These are phyloP conservation scores for Auanema freiburgensis DNA, from an alignment of 2,888 invertebrate genomes.

Conservation along the genomic window DNA sequence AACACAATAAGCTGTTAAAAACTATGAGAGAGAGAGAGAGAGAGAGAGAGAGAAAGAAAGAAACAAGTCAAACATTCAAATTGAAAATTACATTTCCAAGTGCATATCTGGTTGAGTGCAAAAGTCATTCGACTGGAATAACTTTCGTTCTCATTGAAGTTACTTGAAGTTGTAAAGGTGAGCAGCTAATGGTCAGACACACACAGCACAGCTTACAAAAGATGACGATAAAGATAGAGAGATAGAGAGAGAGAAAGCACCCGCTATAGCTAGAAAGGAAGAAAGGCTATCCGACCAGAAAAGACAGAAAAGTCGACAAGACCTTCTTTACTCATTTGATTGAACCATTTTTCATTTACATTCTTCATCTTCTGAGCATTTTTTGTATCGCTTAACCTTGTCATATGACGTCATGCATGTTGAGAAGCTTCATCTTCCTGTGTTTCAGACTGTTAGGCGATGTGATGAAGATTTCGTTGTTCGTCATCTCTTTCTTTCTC, in stretches of 20 bases:
- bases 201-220: background rate
- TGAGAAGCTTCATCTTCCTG: no score
- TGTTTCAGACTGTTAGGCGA: no score
- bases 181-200: background rate
- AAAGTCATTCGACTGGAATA: no score
- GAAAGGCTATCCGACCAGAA: background rate
- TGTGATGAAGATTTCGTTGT: no score
- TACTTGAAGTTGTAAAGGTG: background rate
- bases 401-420: no score
- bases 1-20: background rate
- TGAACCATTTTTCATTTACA: no score
- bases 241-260: conserved; percentile 6
- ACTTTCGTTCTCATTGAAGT: background rate
- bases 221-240: background rate
- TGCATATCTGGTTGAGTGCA: no score
- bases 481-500: no score
- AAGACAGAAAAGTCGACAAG: background rate
- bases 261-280: background rate
- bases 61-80: conserved; percentile 1
- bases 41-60: conserved; percentile 1
- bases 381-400: no score
- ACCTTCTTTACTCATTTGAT: background rate
- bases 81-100: no score
- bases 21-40: background rate
- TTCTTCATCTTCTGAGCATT: no score